Percentiles rank a stretch among this genome's conserved stretches.
Evolutionary conservation across 2,797 vertebrate genomes (phyloP).

Genomic region (Pygocentrus nattereri): DNA sequence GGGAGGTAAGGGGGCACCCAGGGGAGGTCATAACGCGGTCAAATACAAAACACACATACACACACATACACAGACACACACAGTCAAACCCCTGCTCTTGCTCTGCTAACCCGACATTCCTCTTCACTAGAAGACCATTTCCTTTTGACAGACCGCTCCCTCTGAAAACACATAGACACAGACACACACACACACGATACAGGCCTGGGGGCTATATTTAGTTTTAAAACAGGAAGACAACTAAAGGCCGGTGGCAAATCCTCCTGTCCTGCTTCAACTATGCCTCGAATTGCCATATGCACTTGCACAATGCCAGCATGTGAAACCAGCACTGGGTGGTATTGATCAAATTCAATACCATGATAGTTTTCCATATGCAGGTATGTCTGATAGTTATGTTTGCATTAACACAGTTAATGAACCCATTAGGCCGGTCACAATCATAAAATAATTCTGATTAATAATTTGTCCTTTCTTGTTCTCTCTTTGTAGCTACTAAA

Average conservation of each 20-base stretch:
- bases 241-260: slow-evolving; percentile 35
- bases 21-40: slow-evolving; percentile 83
- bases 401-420: neutral
- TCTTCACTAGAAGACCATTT: slow-evolving; percentile 57
- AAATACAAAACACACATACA: slow-evolving; percentile 78
- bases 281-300: neutral
- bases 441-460: too few relatives aligned
- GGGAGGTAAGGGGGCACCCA: slow-evolving; percentile 63
- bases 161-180: slow-evolving; percentile 29
- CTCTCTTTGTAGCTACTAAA: too few relatives aligned
- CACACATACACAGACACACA: slow-evolving; percentile 34
- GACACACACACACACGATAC: slow-evolving; percentile 20
- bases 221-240: slow-evolving; percentile 52
- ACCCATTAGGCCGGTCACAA: too few relatives aligned
- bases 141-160: slow-evolving; percentile 43
- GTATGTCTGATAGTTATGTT: neutral
- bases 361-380: neutral
- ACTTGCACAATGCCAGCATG: slow-evolving; percentile 18
- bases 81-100: slow-evolving; percentile 36
- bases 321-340: neutral
- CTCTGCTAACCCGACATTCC: slow-evolving; percentile 51
- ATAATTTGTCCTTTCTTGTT: too few relatives aligned
- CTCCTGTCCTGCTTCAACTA: neutral
- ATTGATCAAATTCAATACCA: neutral
- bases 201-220: slow-evolving; percentile 50